phyloP scores from a whole-genome alignment of 2,113 vertebrate genomes.

The Terrapene triunguis region DNA sequence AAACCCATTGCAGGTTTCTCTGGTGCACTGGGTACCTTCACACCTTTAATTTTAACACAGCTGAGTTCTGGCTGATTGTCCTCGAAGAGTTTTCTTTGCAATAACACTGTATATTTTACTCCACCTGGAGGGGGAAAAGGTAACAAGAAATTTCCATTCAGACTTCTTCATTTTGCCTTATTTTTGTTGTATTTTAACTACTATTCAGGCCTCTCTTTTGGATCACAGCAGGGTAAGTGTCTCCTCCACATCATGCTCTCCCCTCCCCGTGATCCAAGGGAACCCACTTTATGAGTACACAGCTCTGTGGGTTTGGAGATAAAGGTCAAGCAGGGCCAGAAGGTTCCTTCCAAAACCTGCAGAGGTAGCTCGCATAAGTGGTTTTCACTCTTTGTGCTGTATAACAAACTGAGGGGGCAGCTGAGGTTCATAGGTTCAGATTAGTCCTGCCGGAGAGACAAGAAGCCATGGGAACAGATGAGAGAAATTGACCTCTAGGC shows the following conservation, averaged over 20 bases:
- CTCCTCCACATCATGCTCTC: not conserved
- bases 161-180: not conserved
- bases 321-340: not conserved
- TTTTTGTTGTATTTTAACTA: not conserved
- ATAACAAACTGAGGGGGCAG: not conserved
- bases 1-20: not conserved
- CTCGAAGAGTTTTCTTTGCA: constrained; percentile 70
- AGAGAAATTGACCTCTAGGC: too few relatives aligned
- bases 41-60: not conserved
- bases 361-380: not conserved
- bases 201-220: not conserved
- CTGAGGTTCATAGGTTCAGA: not conserved
- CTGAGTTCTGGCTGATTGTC: constrained; percentile 33
- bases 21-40: not conserved
- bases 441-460: not conserved
- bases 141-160: not conserved
- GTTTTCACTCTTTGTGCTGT: not conserved
- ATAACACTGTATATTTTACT: constrained; percentile 71
- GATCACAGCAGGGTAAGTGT: not conserved
- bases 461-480: not conserved
- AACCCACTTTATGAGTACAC: not conserved
- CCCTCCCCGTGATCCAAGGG: not conserved
- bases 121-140: constrained; percentile 60
- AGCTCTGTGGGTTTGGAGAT: not conserved
- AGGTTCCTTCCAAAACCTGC: not conserved